These are phyloP conservation scores for Rhopalosiphum maidis DNA, from an alignment of 1,140 invertebrate genomes.

Conservation along the genomic window DNA sequence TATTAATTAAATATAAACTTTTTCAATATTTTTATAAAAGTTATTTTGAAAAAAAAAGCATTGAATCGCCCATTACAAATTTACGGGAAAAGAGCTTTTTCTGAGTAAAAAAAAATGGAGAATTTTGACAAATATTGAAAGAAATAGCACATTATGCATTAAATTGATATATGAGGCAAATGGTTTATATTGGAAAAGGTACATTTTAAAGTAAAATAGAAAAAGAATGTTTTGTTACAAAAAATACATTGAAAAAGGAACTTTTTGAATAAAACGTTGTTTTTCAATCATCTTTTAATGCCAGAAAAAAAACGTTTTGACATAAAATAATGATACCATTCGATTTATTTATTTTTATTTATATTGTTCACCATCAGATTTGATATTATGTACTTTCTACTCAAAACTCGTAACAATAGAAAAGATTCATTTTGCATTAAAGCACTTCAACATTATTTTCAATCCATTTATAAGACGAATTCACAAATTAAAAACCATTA, in stretches of 20 bases:
- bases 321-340: too few species aligned
- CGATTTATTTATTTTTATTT: too few species aligned
- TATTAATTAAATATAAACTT: not conserved
- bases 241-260: not conserved
- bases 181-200: not conserved
- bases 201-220: not conserved
- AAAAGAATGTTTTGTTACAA: not conserved
- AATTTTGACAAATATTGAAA: not conserved
- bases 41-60: not conserved
- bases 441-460: too few species aligned
- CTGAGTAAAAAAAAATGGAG: not conserved
- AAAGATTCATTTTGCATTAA: too few species aligned
- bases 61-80: not conserved
- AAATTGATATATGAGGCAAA: not conserved
- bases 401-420: too few species aligned
- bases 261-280: not conserved
- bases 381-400: too few species aligned
- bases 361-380: too few species aligned
- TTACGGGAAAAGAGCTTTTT: not conserved
- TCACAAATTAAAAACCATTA: too few species aligned
- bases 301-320: not conserved
- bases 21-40: not conserved
- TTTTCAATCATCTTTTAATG: not conserved
- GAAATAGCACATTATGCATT: not conserved
- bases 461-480: too few species aligned